Evolutionary conservation across 2,113 vertebrate genomes (phyloP).

Genomic region (Pithys albifrons): DNA sequence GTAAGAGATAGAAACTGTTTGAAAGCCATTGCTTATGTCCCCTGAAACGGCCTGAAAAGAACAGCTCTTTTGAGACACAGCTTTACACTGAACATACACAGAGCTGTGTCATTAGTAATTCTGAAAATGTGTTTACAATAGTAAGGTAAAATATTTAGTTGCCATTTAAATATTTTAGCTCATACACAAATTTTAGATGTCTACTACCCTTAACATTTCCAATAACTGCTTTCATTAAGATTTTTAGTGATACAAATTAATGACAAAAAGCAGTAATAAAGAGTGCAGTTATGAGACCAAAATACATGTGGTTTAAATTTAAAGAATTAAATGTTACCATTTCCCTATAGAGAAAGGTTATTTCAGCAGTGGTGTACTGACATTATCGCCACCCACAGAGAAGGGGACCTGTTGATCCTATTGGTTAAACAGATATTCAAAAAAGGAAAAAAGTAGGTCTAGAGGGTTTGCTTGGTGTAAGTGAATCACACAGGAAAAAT

Average conservation of each 20-base stretch:
- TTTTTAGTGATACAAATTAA: slow-evolving; percentile 32
- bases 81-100: not conserved
- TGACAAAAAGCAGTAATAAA: slow-evolving; percentile 19
- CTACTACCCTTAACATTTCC: slow-evolving; percentile 12
- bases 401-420: slow-evolving; percentile 15
- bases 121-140: not conserved
- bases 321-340: slow-evolving; percentile 56
- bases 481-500: slow-evolving; percentile 57
- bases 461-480: slow-evolving; percentile 1
- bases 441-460: slow-evolving; percentile 27
- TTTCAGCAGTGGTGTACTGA: slow-evolving; percentile 26
- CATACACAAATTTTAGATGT: not conserved
- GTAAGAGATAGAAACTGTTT: not conserved
- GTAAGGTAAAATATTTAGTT: slow-evolving; percentile 26
- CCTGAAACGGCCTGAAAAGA: not conserved
- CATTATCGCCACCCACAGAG: slow-evolving; percentile 60
- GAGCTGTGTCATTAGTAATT: not conserved
- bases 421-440: not conserved
- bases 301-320: slow-evolving; percentile 49
- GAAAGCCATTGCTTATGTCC: not conserved
- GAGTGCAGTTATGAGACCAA: not conserved
- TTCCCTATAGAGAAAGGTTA: slow-evolving; percentile 46
- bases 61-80: not conserved
- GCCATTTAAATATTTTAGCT: slow-evolving; percentile 23
- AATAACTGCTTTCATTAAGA: slow-evolving; percentile 29